Conservation (phyloP, 2,113 vertebrate species). For the Actenoides hombroni region DNA sequence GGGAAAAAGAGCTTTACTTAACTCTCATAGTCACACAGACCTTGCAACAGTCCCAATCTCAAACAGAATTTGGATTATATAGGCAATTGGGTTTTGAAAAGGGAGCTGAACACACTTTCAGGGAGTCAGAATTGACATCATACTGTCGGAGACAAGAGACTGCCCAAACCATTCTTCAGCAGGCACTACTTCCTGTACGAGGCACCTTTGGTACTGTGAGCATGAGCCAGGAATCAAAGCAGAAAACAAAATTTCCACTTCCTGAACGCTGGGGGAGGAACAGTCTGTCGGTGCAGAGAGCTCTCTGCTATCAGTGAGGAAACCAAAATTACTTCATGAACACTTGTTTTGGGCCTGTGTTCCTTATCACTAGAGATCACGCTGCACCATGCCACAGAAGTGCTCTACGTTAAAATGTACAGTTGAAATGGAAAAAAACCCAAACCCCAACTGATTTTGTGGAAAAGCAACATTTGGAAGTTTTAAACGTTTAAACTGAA, state of each 20-base stretch:
- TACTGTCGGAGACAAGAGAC: background rate
- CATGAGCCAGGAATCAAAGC: background rate
- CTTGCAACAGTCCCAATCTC: background rate
- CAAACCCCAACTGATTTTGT: background rate
- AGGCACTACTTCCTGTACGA: background rate
- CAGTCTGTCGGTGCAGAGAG: background rate
- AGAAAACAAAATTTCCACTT: background rate
- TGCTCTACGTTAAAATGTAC: background rate
- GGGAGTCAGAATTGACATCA: background rate
- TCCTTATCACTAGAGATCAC: background rate
- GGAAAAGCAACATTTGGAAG: background rate
- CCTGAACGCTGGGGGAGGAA: background rate
- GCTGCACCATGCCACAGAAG: background rate
- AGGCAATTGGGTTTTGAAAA: background rate
- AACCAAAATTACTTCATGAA: background rate
- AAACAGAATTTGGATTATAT: background rate
- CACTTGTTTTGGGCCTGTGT: background rate
- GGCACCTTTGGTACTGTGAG: background rate
- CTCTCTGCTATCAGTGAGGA: background rate
- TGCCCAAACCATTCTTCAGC: background rate
- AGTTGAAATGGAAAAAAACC: background rate
- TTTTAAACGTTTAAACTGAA: background rate
- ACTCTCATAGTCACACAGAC: background rate
- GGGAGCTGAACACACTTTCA: background rate
- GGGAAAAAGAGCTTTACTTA: background rate